These are phyloP conservation scores for Harpalus rufipes DNA, from an alignment of 2,888 invertebrate species.

Conservation along the genomic window DNA sequence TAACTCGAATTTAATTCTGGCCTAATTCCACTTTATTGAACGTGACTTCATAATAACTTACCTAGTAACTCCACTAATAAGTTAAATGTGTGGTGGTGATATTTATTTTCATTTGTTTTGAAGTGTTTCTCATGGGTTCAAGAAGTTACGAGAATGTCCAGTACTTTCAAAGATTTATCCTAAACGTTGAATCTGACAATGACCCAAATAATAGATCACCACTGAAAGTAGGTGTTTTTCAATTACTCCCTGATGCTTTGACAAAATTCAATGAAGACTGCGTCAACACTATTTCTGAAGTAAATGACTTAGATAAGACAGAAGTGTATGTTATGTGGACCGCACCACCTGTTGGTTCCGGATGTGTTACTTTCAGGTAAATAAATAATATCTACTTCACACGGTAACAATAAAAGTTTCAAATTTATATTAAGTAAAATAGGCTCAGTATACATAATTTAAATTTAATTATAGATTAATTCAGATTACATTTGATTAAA, in stretches of 20 bases:
- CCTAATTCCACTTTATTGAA: background rate
- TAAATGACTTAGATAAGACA: slow-evolving; percentile 88
- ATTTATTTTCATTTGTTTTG: slow-evolving; percentile 66
- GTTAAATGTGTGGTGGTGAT: background rate
- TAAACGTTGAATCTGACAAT: slow-evolving; percentile 85
- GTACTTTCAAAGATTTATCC: slow-evolving; percentile 89
- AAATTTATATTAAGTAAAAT: too few species aligned
- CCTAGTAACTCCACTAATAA: background rate
- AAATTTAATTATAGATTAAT: too few species aligned
- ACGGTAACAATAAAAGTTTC: too few species aligned
- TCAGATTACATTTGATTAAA: too few species aligned
- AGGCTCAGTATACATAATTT: too few species aligned
- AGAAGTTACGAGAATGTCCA: slow-evolving; percentile 83
- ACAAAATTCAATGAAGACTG: slow-evolving; percentile 89
- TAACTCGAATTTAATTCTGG: background rate
- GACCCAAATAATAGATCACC: slow-evolving; percentile 77
- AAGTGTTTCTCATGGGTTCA: slow-evolving; percentile 85
- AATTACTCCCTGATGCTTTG: slow-evolving; percentile 83
- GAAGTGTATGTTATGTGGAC: slow-evolving; percentile 94
- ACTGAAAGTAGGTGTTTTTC: slow-evolving; percentile 84
- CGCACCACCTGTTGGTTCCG: slow-evolving; percentile 90
- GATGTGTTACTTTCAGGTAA: slow-evolving; percentile 92
- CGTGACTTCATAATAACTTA: background rate
- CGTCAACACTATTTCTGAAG: slow-evolving; percentile 90
- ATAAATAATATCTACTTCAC: slow-evolving; percentile 7